Evolutionary conservation across 2,888 invertebrate species (phyloP).

Genomic region (Ceratothoa steindachneri): DNA sequence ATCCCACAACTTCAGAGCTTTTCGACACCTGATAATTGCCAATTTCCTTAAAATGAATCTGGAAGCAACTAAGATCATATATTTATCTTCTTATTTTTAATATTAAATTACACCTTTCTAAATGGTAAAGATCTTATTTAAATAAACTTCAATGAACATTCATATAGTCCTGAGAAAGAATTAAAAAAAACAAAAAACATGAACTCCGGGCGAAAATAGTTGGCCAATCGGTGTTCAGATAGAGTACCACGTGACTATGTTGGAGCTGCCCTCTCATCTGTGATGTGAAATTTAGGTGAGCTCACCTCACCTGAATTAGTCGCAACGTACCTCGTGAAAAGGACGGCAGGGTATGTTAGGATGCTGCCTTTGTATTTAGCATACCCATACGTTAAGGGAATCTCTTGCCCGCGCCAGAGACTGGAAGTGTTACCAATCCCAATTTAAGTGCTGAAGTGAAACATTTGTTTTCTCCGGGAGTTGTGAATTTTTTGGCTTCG

Average conservation of each 20-base stretch:
- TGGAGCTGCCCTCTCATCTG: constrained; percentile 3
- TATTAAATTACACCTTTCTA: not conserved
- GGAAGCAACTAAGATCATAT: too few relatives aligned
- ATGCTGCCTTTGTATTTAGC: not conserved
- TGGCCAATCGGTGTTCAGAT: not conserved
- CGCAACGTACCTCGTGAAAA: not conserved
- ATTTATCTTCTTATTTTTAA: not conserved
- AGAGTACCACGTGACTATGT: not conserved
- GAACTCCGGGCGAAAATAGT: not conserved
- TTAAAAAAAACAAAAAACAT: not conserved
- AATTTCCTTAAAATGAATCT: too few relatives aligned
- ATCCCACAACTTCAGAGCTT: not conserved
- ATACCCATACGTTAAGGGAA: too few relatives aligned
- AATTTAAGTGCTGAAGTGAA: too few relatives aligned
- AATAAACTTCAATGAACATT: not conserved
- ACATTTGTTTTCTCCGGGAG: too few relatives aligned
- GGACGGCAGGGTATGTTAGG: not conserved
- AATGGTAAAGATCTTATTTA: not conserved
- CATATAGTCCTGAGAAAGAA: not conserved
- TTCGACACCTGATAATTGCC: too few relatives aligned
- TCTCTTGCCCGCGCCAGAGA: too few relatives aligned
- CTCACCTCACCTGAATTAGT: constrained; percentile 5
- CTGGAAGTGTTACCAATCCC: too few relatives aligned
- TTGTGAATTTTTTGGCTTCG: too few relatives aligned
- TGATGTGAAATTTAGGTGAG: constrained; percentile 4